Percentiles rank a stretch among this genome's conserved stretches.
These are phyloP conservation scores for Alligator sinensis DNA, from an alignment of 2,113 vertebrate genomes.

Conservation along the genomic window DNA sequence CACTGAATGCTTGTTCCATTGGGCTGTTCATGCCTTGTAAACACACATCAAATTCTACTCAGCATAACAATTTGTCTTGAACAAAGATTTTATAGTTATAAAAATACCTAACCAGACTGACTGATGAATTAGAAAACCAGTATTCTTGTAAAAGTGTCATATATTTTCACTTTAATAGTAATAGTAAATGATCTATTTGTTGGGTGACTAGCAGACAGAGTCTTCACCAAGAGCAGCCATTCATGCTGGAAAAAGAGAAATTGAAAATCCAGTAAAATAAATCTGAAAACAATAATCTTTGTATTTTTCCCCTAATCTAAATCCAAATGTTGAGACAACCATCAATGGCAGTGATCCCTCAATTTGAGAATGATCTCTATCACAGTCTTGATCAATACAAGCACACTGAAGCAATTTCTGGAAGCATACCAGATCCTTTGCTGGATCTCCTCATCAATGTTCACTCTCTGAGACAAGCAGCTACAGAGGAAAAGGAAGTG, in stretches of 20 bases:
- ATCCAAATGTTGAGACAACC: too few relatives aligned
- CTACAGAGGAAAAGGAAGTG: too few relatives aligned
- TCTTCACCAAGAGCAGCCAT: background rate
- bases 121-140: background rate
- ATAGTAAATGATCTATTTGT: background rate
- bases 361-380: too few relatives aligned
- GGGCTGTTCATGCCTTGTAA: background rate
- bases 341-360: too few relatives aligned
- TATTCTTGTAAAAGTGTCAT: background rate
- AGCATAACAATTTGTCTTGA: background rate
- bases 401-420: too few relatives aligned
- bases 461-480: too few relatives aligned
- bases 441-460: too few relatives aligned
- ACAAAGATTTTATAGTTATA: background rate
- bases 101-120: background rate
- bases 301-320: too few relatives aligned
- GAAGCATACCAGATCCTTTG: too few relatives aligned
- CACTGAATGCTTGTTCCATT: background rate
- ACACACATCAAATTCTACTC: background rate
- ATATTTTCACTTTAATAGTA: background rate
- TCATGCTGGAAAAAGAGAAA: background rate
- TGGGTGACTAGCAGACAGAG: background rate
- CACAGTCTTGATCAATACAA: too few relatives aligned
- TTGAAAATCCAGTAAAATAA: background rate
- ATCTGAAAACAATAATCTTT: background rate